These are phyloP conservation scores for Chloebia gouldiae DNA, from an alignment of 2,113 vertebrate species.

Conservation along the genomic window DNA sequence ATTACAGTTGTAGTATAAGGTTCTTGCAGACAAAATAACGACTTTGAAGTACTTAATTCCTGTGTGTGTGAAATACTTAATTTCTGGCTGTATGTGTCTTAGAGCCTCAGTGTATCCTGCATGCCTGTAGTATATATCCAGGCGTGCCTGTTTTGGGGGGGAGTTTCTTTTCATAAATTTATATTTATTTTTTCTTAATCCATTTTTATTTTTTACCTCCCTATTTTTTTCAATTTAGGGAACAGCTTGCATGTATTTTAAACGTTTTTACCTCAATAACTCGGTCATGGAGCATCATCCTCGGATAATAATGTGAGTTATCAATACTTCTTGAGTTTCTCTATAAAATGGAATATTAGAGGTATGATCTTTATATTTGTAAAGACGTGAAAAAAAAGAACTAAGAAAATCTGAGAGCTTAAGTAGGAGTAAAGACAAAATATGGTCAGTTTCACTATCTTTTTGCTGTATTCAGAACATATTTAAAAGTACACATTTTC, in stretches of 20 bases:
- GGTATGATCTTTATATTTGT: neutral
- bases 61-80: no score
- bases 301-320: slow-evolving; percentile 93
- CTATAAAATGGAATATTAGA: rapidly evolving
- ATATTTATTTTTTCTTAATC: neutral
- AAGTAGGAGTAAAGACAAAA: neutral
- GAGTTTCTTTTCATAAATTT: neutral
- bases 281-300: slow-evolving; percentile 97
- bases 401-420: neutral
- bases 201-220: neutral
- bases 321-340: neutral
- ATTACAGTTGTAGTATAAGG: no score
- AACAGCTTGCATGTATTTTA: slow-evolving; percentile 93
- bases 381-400: neutral
- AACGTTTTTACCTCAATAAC: slow-evolving; percentile 96
- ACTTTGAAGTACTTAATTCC: neutral
- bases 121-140: neutral
- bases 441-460: neutral
- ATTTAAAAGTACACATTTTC: neutral
- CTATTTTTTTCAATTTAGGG: slow-evolving; percentile 74
- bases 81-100: neutral
- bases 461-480: neutral
- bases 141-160: neutral
- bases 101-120: neutral
- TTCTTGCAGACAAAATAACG: neutral